phyloP scores from a whole-genome alignment of 2,888 invertebrate genomes.

The Drosophila helvetica region DNA sequence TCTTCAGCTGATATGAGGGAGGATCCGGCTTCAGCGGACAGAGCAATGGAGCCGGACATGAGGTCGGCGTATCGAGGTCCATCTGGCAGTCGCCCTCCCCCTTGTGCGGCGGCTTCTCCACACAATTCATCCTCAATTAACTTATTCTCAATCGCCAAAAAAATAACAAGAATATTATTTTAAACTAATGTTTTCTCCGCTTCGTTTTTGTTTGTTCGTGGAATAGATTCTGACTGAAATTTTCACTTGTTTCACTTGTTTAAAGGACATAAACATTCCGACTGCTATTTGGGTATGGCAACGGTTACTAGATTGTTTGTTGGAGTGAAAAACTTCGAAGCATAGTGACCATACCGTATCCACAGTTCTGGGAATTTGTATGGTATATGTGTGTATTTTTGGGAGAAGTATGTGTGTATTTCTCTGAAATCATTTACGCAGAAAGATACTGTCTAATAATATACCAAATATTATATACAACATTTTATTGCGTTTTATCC shows the following conservation, averaged over 20 bases:
- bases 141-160: neutral
- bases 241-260: conserved; percentile 34
- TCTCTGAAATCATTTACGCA: too few relatives aligned
- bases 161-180: conserved; percentile 4
- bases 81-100: conserved; percentile 53
- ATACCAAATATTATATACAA: too few relatives aligned
- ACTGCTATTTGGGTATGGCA: conserved; percentile 23
- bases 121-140: conserved; percentile 51
- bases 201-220: neutral
- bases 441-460: too few relatives aligned
- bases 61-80: conserved; percentile 55
- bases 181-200: neutral
- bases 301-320: conserved; percentile 38
- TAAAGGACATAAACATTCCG: conserved; percentile 34
- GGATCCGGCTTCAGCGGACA: conserved; percentile 60
- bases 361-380: too few relatives aligned
- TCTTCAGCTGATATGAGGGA: conserved; percentile 40
- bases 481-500: too few relatives aligned
- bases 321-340: too few relatives aligned
- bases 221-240: conserved; percentile 16
- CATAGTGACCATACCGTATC: too few relatives aligned
- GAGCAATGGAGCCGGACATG: conserved; percentile 62
- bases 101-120: conserved; percentile 47
- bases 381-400: too few relatives aligned
- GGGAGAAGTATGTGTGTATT: too few relatives aligned